phyloP scores from a whole-genome alignment of 2,797 vertebrate species.

The Malurus splendens region DNA sequence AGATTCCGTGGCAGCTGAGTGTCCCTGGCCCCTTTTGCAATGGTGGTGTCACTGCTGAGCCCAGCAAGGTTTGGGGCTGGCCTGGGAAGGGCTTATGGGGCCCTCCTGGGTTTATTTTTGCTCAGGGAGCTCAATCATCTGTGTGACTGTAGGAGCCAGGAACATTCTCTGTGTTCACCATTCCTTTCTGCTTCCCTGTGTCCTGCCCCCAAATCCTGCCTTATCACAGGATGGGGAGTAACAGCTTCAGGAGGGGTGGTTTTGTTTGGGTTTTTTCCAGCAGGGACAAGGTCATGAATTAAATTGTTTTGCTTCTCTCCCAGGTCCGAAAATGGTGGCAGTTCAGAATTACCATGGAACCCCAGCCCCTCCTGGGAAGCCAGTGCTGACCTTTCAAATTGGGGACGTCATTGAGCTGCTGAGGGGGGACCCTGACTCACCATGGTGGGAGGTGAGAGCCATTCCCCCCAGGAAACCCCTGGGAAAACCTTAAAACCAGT shows the following conservation, averaged over 20 bases:
- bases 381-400: constrained; percentile 83
- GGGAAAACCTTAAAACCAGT: not conserved
- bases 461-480: not conserved
- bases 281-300: not conserved
- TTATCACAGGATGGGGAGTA: not conserved
- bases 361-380: constrained; percentile 83
- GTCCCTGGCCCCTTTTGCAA: not conserved
- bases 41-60: not conserved
- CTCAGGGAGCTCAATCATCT: not conserved
- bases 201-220: not conserved
- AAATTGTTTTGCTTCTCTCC: not conserved
- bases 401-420: constrained; percentile 93
- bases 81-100: too few species aligned
- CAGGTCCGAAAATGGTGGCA: constrained; percentile 96
- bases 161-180: not conserved
- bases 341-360: constrained; percentile 91
- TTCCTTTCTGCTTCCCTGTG: not conserved
- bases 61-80: not conserved
- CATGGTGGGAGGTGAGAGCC: constrained; percentile 89
- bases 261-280: not conserved
- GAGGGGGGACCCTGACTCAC: constrained; percentile 88
- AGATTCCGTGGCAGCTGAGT: not conserved
- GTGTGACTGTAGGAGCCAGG: not conserved
- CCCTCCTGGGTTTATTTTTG: not conserved
- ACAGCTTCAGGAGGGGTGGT: accelerated